These are phyloP conservation scores for Latheticus oryzae DNA, from an alignment of 2,888 invertebrate genomes.

Conservation along the genomic window DNA sequence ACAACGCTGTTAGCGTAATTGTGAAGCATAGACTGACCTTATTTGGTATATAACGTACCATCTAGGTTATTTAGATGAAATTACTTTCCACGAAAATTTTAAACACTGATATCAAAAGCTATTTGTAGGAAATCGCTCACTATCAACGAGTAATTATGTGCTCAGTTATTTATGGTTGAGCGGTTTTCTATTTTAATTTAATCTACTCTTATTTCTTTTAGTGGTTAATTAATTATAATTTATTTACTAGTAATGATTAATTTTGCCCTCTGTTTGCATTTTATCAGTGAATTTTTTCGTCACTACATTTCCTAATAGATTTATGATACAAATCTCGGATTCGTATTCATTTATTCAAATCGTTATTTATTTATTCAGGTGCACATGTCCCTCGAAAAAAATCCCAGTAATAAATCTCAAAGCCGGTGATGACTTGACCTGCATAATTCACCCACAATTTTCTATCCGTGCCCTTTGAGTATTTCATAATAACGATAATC, in stretches of 20 bases:
- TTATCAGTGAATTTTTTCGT: no score
- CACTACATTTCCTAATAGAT: constrained; percentile 40
- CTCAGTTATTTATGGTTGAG: background rate
- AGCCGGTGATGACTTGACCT: constrained; percentile 8
- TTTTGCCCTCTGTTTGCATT: no score
- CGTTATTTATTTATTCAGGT: constrained; percentile 50
- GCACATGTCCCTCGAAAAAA: constrained; percentile 37
- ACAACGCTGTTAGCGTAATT: constrained; percentile 14
- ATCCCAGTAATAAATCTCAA: constrained; percentile 24
- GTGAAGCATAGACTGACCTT: constrained; percentile 10
- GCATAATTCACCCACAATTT: no score
- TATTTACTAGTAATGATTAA: no score
- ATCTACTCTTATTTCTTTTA: no score
- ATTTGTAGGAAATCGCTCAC: background rate
- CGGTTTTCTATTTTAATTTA: no score
- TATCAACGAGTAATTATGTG: no score
- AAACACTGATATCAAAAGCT: no score
- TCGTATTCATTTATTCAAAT: constrained; percentile 53
- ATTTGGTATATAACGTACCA: constrained; percentile 12
- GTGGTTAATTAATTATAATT: no score
- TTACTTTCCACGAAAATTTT: constrained; percentile 9
- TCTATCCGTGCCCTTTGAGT: constrained; percentile 1
- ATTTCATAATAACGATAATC: constrained; percentile 12
- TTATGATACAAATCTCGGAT: constrained; percentile 51
- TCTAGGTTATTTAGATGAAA: constrained; percentile 17